A percentile compares a stretch with the other conserved stretches of the same genome.
phyloP scores from a whole-genome alignment of 2,888 invertebrate genomes.

The Ophion ventricosus region DNA sequence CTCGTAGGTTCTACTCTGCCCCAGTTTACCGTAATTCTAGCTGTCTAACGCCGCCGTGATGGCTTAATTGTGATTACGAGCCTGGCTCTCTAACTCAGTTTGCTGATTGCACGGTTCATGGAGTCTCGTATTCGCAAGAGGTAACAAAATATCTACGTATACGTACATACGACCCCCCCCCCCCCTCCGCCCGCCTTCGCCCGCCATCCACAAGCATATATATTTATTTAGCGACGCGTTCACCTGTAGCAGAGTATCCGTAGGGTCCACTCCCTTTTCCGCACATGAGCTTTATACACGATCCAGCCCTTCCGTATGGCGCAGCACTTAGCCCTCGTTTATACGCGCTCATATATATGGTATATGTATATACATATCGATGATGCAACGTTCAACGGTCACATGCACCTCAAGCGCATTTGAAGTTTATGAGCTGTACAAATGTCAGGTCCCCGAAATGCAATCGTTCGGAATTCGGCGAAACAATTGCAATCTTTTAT shows the following conservation, averaged over 20 bases:
- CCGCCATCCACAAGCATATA: background rate
- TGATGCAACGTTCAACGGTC: constrained; percentile 35
- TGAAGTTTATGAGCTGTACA: background rate
- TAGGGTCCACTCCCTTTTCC: constrained; percentile 57
- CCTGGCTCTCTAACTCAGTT: constrained; percentile 69
- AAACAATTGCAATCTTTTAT: too few relatives aligned
- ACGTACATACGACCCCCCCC: background rate
- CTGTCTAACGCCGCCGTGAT: constrained; percentile 70
- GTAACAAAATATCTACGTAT: constrained; percentile 28
- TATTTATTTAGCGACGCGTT: constrained; percentile 39
- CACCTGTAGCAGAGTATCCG: constrained; percentile 46
- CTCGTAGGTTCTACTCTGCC: constrained; percentile 57
- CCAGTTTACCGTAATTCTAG: constrained; percentile 71
- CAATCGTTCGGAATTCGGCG: too few relatives aligned
- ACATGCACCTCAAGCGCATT: constrained; percentile 32
- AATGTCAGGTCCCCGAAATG: too few relatives aligned
- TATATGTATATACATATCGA: background rate
- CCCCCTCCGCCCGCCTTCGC: too few relatives aligned
- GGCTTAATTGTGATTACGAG: constrained; percentile 72
- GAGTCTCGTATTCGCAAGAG: constrained; percentile 59
- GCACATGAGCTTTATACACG: constrained; percentile 46
- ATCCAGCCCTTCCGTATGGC: constrained; percentile 39
- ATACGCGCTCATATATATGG: background rate
- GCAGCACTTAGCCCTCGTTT: constrained; percentile 15
- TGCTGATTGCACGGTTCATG: constrained; percentile 71